These are phyloP conservation scores for Archilochus colubris DNA, from an alignment of 2,113 vertebrate genomes.

Conservation along the genomic window DNA sequence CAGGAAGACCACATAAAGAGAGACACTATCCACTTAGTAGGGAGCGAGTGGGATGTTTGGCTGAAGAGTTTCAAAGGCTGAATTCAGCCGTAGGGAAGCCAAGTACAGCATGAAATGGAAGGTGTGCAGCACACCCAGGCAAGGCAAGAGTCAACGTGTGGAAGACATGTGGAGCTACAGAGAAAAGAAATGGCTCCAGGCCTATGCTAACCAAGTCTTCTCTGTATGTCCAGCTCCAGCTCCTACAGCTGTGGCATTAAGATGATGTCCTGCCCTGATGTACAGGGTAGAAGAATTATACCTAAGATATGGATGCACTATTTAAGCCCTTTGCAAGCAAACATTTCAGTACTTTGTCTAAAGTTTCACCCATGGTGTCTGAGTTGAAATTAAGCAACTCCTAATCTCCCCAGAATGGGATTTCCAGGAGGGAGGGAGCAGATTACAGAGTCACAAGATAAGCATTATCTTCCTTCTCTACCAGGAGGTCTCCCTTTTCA, in stretches of 20 bases:
- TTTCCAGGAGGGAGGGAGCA: background rate
- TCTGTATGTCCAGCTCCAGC: background rate
- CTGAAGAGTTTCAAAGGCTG: background rate
- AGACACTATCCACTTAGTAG: background rate
- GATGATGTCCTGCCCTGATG: accelerated
- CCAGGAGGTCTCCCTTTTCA: background rate
- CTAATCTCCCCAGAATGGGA: background rate
- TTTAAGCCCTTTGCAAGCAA: background rate
- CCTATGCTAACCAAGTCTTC: background rate
- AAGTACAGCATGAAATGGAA: background rate
- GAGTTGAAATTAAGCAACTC: background rate
- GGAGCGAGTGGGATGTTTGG: background rate
- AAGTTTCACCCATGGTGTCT: background rate
- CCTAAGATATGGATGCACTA: accelerated
- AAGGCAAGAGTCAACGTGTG: accelerated
- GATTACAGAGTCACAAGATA: background rate
- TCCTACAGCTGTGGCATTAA: background rate
- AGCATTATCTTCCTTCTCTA: background rate
- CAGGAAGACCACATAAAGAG: background rate
- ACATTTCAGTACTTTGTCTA: background rate
- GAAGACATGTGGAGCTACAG: background rate
- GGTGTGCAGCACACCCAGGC: background rate
- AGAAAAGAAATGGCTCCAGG: background rate
- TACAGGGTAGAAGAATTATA: accelerated
- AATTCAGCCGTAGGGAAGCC: background rate